Conservation (phyloP, 2,113 vertebrate species). For the Lepisosteus osseus region DNA sequence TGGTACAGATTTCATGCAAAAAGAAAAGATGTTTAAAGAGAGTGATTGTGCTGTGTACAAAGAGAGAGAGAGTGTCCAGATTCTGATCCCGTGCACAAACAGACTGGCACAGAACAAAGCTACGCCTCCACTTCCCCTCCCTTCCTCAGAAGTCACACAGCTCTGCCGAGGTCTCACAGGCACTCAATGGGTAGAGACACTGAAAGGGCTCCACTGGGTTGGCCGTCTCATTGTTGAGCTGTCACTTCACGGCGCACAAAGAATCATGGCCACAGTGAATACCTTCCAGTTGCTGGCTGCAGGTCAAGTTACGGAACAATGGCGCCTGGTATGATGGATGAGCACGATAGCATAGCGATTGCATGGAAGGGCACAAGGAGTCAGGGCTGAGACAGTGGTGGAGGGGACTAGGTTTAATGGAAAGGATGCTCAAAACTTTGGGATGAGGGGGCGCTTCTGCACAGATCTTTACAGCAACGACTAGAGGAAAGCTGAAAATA, state of each 20-base stretch:
- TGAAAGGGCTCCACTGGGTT: constrained; percentile 43
- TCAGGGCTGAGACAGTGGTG: background rate
- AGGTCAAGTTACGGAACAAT: constrained; percentile 54
- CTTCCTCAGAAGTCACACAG: constrained; percentile 28
- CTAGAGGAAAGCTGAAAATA: too few relatives aligned
- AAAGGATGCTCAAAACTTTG: constrained; percentile 38
- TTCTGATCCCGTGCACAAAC: background rate
- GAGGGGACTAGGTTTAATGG: constrained; percentile 47
- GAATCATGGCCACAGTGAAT: constrained; percentile 53
- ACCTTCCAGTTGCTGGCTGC: constrained; percentile 50
- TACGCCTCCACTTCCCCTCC: background rate
- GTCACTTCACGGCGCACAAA: constrained; percentile 60
- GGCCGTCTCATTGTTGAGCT: constrained; percentile 58
- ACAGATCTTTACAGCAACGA: too few relatives aligned
- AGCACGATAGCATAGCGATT: constrained; percentile 45
- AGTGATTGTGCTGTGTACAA: constrained; percentile 27
- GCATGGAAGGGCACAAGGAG: constrained; percentile 41
- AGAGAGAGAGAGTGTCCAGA: constrained; percentile 14
- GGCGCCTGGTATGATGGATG: constrained; percentile 56
- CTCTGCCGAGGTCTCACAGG: constrained; percentile 23
- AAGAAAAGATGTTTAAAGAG: too few relatives aligned
- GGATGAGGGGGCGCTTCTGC: too few relatives aligned
- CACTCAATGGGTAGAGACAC: constrained; percentile 52
- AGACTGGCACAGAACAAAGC: background rate
- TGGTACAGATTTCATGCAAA: too few relatives aligned